A percentile compares a stretch with the other conserved stretches of the same genome.
phyloP scores from a whole-genome alignment of 1,140 invertebrate species.

The Cyrtorhinus lividipennis region DNA sequence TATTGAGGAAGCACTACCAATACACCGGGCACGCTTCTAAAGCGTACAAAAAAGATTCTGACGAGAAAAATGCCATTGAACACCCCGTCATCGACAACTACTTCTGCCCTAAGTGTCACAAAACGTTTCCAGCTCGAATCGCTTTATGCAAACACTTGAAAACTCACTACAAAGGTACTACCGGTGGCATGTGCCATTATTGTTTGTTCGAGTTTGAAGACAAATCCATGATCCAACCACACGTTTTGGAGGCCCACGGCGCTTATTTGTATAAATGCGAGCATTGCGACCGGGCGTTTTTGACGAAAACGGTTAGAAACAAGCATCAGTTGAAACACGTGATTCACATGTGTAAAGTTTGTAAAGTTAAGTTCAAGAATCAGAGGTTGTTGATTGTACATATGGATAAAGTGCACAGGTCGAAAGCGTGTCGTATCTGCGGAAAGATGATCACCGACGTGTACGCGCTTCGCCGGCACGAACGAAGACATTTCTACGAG shows the following conservation, averaged over 20 bases:
- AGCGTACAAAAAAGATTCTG: background rate
- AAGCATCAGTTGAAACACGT: slow-evolving; percentile 15
- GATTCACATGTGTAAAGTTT: slow-evolving; percentile 16
- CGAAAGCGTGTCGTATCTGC: slow-evolving; percentile 11
- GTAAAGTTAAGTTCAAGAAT: slow-evolving; percentile 14
- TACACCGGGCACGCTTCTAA: slow-evolving; percentile 17
- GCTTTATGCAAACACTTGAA: slow-evolving; percentile 15
- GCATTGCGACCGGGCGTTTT: slow-evolving; percentile 18
- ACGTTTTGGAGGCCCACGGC: slow-evolving; percentile 17
- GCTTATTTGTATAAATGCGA: slow-evolving; percentile 19
- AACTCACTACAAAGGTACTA: slow-evolving; percentile 18
- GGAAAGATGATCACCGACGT: slow-evolving; percentile 13
- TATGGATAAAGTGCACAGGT: slow-evolving; percentile 17
- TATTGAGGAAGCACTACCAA: slow-evolving; percentile 18
- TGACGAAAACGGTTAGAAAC: slow-evolving; percentile 12
- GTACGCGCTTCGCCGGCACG: slow-evolving; percentile 15
- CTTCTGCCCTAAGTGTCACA: slow-evolving; percentile 14
- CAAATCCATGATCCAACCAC: slow-evolving; percentile 16
- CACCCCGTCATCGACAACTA: background rate
- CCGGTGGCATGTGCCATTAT: slow-evolving; percentile 15
- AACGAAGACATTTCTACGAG: slow-evolving; percentile 18
- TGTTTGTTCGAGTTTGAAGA: slow-evolving; percentile 20
- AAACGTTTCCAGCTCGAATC: slow-evolving; percentile 13
- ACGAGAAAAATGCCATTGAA: background rate
- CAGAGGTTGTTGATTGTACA: slow-evolving; percentile 10